Conservation (phyloP, 2,888 invertebrate species). For the Eueremaeus valkanovi region DNA sequence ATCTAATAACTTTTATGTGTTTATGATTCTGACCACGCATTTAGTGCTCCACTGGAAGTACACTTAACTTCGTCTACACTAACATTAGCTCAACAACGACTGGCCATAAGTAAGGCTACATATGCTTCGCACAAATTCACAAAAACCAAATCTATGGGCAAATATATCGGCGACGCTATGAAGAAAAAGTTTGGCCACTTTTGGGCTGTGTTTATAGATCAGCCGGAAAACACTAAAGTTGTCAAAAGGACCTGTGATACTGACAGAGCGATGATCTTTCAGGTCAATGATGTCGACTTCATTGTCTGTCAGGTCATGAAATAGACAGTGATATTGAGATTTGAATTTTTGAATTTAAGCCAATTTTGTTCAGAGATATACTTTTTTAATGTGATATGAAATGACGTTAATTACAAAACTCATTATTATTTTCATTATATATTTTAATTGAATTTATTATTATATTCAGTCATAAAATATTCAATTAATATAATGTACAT, state of each 20-base stretch:
- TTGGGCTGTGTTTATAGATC: conserved; percentile 39
- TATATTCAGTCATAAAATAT: neutral
- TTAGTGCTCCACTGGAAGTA: conserved; percentile 38
- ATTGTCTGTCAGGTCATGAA: conserved; percentile 39
- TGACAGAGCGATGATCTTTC: conserved; percentile 35
- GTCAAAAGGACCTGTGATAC: conserved; percentile 41
- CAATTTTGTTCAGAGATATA: neutral
- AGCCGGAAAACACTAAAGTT: conserved; percentile 34
- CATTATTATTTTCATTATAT: no score
- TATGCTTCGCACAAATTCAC: conserved; percentile 40
- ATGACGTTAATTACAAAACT: no score
- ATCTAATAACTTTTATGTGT: no score
- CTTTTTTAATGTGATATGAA: neutral
- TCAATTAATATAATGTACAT: no score
- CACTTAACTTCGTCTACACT: conserved; percentile 37
- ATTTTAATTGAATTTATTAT: no score
- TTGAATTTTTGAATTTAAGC: conserved; percentile 4
- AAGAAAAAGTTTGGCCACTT: conserved; percentile 39
- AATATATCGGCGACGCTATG: conserved; percentile 39
- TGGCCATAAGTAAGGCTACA: conserved; percentile 37
- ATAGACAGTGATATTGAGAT: neutral
- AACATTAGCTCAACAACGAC: conserved; percentile 36
- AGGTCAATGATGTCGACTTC: conserved; percentile 37
- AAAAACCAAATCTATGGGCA: conserved; percentile 35
- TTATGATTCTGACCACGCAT: neutral